A percentile compares a stretch with the other conserved stretches of the same genome.
phyloP scores from a whole-genome alignment of 1,140 invertebrate species.

The Nephotettix cincticeps region DNA sequence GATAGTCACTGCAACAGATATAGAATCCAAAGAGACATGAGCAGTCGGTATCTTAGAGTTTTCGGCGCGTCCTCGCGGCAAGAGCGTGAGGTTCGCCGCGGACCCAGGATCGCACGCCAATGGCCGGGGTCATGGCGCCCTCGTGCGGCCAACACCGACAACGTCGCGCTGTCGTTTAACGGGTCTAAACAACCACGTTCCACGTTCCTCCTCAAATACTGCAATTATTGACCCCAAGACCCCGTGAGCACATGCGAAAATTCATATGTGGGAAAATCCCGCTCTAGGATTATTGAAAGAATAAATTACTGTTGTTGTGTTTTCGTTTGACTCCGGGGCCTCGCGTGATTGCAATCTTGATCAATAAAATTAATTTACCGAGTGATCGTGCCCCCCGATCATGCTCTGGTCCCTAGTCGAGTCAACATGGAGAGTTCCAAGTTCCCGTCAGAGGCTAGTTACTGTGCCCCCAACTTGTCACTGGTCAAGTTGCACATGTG shows the following conservation, averaged over 20 bases:
- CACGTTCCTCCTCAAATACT: slow-evolving; percentile 12
- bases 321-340: neutral
- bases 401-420: too few relatives aligned
- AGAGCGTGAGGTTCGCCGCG: too few relatives aligned
- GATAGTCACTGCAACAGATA: too few relatives aligned
- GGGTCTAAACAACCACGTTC: neutral
- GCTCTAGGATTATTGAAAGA: neutral
- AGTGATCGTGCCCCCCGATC: too few relatives aligned
- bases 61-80: too few relatives aligned
- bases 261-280: slow-evolving; percentile 12
- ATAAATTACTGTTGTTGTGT: slow-evolving; percentile 10
- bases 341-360: neutral
- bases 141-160: neutral
- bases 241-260: neutral
- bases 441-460: too few relatives aligned
- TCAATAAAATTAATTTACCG: neutral
- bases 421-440: too few relatives aligned
- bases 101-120: too few relatives aligned
- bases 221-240: slow-evolving; percentile 9
- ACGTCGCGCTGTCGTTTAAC: neutral
- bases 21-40: too few relatives aligned
- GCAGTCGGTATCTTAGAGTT: too few relatives aligned
- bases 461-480: too few relatives aligned
- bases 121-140: neutral
- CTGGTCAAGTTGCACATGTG: too few relatives aligned